Percentiles rank a stretch among this genome's conserved stretches.
phyloP scores from a whole-genome alignment of 2,888 invertebrate genomes.

The Pherbina coryleti region DNA sequence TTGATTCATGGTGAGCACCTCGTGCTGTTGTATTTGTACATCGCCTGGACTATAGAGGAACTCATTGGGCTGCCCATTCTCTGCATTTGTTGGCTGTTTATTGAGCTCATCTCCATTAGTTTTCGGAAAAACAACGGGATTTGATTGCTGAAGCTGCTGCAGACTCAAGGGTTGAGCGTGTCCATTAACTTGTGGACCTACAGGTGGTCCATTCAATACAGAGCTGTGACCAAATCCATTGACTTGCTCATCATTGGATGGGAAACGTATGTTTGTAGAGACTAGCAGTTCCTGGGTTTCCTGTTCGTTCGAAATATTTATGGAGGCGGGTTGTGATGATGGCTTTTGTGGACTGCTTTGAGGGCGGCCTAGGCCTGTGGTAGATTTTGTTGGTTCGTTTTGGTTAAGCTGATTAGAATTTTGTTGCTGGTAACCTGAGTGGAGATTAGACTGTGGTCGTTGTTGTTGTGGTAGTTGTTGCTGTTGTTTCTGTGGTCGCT shows the following conservation, averaged over 20 bases:
- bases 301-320: conserved; percentile 43
- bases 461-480: conserved; percentile 45
- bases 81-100: conserved; percentile 1
- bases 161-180: conserved; percentile 67
- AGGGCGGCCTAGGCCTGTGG: not conserved
- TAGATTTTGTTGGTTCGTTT: not conserved
- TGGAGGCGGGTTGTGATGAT: not conserved
- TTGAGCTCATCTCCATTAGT: conserved; percentile 52
- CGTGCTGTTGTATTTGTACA: conserved; percentile 65
- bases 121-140: conserved; percentile 66
- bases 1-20: conserved; percentile 64
- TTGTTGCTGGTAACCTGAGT: not conserved
- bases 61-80: conserved; percentile 29
- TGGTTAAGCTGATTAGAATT: not conserved
- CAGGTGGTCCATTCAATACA: conserved; percentile 52
- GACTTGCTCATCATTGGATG: conserved; percentile 59
- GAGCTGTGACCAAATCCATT: conserved; percentile 52
- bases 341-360: conserved; percentile 8
- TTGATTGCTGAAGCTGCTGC: conserved; percentile 61
- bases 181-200: conserved; percentile 62
- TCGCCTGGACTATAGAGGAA: conserved; percentile 42
- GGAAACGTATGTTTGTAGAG: conserved; percentile 68
- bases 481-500: conserved; percentile 44
- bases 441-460: conserved; percentile 2
- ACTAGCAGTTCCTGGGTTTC: conserved; percentile 65